These are phyloP conservation scores for Subacronicta megacephala DNA, from an alignment of 2,888 invertebrate species.

Conservation along the genomic window DNA sequence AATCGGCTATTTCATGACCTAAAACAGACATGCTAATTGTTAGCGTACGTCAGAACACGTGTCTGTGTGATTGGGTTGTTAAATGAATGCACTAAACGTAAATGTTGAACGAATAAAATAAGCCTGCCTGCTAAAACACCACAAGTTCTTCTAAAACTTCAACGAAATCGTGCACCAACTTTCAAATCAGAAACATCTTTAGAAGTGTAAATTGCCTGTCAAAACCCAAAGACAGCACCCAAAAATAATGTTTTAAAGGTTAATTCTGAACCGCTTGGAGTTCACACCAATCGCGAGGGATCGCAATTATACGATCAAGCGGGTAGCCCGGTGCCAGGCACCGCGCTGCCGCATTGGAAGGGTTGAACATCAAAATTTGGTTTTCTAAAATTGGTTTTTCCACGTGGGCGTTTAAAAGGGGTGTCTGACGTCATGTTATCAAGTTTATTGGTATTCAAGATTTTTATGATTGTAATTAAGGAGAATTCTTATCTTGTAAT, in stretches of 20 bases:
- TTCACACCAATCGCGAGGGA: conserved; percentile 66
- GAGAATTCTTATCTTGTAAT: neutral
- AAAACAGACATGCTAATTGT: too few species aligned
- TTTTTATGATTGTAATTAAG: neutral
- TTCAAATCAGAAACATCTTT: conserved; percentile 18
- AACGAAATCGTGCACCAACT: conserved; percentile 12
- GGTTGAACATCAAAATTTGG: conserved; percentile 41
- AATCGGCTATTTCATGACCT: too few species aligned
- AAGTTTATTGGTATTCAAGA: neutral
- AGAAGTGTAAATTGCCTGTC: conserved; percentile 62
- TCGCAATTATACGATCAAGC: conserved; percentile 61
- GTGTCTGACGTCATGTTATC: conserved; percentile 8
- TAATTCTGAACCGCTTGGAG: conserved; percentile 50
- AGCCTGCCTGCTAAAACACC: neutral
- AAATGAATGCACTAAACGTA: too few species aligned
- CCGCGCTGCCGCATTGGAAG: conserved; percentile 53
- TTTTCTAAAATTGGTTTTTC: conserved; percentile 48
- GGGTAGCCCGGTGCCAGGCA: conserved; percentile 60
- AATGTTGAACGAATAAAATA: too few species aligned
- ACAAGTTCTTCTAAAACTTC: conserved; percentile 34
- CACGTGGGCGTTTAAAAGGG: conserved; percentile 14
- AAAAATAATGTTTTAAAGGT: conserved; percentile 54
- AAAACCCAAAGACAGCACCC: conserved; percentile 50
- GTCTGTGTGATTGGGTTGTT: too few species aligned
- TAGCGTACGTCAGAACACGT: too few species aligned